A percentile compares a stretch with the other conserved stretches of the same genome.
Conservation (phyloP, 2,797 vertebrate genomes). For the Hypotaenidia philippensis region DNA sequence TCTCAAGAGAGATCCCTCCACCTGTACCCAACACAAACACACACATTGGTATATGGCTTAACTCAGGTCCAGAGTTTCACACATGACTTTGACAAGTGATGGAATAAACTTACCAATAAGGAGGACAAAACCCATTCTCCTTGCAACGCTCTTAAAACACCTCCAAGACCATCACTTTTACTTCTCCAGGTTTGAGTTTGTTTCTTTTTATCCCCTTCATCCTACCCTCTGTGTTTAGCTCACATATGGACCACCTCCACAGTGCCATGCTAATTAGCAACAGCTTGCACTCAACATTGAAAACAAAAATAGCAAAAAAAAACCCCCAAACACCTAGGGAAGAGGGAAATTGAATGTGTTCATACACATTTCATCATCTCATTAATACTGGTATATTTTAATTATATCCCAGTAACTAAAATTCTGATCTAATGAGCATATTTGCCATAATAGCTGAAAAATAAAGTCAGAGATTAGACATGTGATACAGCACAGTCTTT, state of each 20-base stretch:
- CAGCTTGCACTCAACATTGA: slow-evolving; percentile 2
- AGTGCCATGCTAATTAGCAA: slow-evolving; percentile 28
- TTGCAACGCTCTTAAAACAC: neutral
- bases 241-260: neutral
- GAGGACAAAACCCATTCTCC: neutral
- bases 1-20: neutral
- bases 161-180: neutral
- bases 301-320: neutral
- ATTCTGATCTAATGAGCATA: neutral
- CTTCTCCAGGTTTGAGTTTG: neutral
- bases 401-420: neutral
- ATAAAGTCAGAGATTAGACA: neutral
- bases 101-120: no score
- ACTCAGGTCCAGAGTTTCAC: neutral
- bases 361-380: neutral
- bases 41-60: neutral
- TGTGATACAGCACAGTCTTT: neutral
- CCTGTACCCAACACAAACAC: fast-evolving
- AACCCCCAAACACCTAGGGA: neutral
- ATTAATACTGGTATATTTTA: neutral
- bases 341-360: slow-evolving; percentile 1
- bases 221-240: neutral
- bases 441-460: neutral
- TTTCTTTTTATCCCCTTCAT: neutral
- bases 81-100: neutral